These are phyloP conservation scores for Amitus sp. DNA, from an alignment of 2,888 invertebrate genomes.

Conservation along the genomic window DNA sequence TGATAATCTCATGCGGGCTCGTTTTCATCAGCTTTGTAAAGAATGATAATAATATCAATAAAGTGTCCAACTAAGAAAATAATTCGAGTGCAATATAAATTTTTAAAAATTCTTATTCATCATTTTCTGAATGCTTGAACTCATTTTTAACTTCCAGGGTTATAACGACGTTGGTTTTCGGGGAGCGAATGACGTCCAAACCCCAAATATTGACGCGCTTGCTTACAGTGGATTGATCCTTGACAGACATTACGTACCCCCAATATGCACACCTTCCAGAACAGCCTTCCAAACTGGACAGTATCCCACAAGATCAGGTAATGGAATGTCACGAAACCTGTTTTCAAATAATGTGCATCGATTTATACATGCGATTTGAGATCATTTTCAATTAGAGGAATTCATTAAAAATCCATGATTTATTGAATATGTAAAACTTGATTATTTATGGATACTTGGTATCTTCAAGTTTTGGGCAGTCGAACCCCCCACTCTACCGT, in stretches of 20 bases:
- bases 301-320: slow-evolving; percentile 79
- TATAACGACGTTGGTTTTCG: slow-evolving; percentile 93
- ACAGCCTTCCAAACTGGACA: slow-evolving; percentile 84
- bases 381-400: too few species aligned
- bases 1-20: too few species aligned
- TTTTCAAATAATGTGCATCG: too few species aligned
- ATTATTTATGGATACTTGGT: too few species aligned
- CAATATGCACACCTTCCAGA: slow-evolving; percentile 86
- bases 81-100: not conserved
- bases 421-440: too few species aligned
- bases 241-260: slow-evolving; percentile 85
- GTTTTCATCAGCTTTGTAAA: too few species aligned
- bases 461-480: too few species aligned
- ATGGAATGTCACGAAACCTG: slow-evolving; percentile 1
- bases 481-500: too few species aligned
- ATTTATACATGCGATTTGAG: too few species aligned
- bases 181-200: slow-evolving; percentile 85
- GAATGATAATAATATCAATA: too few species aligned
- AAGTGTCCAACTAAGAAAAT: not conserved
- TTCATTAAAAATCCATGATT: too few species aligned
- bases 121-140: not conserved
- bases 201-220: slow-evolving; percentile 79
- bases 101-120: not conserved
- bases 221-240: slow-evolving; percentile 86
- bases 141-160: slow-evolving; percentile 69